A percentile compares a stretch with the other conserved stretches of the same genome.
Conservation (phyloP, 1,140 invertebrate species). For the Sycophaga agraensis region DNA sequence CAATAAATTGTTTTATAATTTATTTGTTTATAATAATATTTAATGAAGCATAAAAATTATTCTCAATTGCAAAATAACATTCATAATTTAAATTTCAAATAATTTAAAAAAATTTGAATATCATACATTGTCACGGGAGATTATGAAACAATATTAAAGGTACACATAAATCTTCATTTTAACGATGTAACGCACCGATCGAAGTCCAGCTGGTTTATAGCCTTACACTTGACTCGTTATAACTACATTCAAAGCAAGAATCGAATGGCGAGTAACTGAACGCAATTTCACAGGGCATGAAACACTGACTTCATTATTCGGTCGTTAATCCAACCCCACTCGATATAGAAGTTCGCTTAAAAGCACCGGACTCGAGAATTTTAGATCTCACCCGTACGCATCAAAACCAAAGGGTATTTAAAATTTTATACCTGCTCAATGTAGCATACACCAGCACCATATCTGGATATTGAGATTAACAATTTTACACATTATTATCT, state of each 20-base stretch:
- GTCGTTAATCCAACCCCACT: constrained; percentile 51
- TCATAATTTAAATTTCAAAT: too few species aligned
- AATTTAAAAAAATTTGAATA: too few species aligned
- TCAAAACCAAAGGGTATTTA: constrained; percentile 8
- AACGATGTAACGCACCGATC: constrained; percentile 3
- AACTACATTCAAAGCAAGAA: constrained; percentile 53
- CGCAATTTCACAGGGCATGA: constrained; percentile 59
- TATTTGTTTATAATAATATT: too few species aligned
- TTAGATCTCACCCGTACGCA: background rate
- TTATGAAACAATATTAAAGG: too few species aligned
- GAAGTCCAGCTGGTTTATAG: constrained; percentile 39
- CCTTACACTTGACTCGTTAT: constrained; percentile 45
- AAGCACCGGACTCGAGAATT: constrained; percentile 5
- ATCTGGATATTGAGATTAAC: too few species aligned
- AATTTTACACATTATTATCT: too few species aligned
- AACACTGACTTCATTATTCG: constrained; percentile 59
- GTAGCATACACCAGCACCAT: too few species aligned
- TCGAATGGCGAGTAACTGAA: constrained; percentile 52
- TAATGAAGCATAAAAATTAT: too few species aligned
- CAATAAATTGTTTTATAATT: too few species aligned
- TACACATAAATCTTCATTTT: too few species aligned
- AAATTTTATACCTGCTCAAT: background rate
- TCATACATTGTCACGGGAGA: too few species aligned
- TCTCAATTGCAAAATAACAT: too few species aligned
- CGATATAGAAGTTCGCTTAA: constrained; percentile 27